Base-by-base conservation (phyloP, 2,888 invertebrate genomes). In the Cephonodes hylas region DNA sequence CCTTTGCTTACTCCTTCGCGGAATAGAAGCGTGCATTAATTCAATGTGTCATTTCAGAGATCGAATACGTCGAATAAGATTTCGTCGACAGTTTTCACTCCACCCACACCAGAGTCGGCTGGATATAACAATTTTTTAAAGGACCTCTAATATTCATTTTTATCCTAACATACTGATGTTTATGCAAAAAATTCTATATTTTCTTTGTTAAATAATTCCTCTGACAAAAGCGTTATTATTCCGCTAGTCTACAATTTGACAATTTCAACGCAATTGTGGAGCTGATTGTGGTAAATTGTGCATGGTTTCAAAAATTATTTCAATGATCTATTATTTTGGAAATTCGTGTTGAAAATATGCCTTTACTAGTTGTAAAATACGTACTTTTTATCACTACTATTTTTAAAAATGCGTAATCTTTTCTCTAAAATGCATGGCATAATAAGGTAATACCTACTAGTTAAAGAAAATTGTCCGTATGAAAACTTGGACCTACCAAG, bases 61-160 rank as follows among this genome's bases (percentile, higher is more conserved):
- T 92, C 92, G 1, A 91, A 82, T 68, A 84, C 86, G 0, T 91
- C 91, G 0, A 87, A 91, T 76, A 90, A 80, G 77, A 91, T 91
- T 68, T 86, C 90, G 2, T 89, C 92, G 48, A 91, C 91, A 0
- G 91, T 92, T 65, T 84, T 85, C 80, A 87, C 89, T 2, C 91
- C 91, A 3, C 89, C 86, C 6, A 91, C 90, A 22, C 92, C 89
- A 0, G 89, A 90, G 66, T 92, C 92, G 70, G 89, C 83, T 67
- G 92, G 92, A 88, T 92, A 92, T 86, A 81, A 60, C 81, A 79
- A 85, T 73, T 91, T 91, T 89, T 85, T 91, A 89, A 87, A 92
- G 89, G 81, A 85, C 76, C 89, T 91, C 65, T 91, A 84, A 91
- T 71, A 85, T 86, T 88, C n/a, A 88, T 86, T 77, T 69, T 64